phyloP scores from a whole-genome alignment of 2,797 vertebrate species.

The Arremon aurantiirostris region DNA sequence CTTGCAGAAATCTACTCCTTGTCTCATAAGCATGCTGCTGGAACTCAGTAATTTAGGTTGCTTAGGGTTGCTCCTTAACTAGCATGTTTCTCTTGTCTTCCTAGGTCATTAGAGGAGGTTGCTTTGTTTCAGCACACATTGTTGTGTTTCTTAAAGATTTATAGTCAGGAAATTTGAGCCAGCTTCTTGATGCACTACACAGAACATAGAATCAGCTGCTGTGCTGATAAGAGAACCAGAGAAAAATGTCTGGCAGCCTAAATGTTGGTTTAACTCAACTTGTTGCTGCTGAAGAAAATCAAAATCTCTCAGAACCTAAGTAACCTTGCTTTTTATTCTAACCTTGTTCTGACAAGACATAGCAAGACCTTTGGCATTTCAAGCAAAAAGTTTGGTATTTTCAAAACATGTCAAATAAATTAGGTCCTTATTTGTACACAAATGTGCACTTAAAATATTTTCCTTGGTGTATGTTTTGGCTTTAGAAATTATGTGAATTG shows the following conservation, averaged over 20 bases:
- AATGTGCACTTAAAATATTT: background rate
- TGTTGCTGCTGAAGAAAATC: background rate
- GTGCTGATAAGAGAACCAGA: background rate
- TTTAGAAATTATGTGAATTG: background rate
- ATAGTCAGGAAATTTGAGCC: background rate
- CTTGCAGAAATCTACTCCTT: background rate
- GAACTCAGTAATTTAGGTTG: background rate
- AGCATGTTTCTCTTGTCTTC: background rate
- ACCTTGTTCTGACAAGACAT: background rate
- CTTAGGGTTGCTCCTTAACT: background rate
- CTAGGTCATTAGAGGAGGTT: background rate
- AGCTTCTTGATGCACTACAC: background rate
- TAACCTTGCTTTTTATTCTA: background rate
- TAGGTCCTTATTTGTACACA: background rate
- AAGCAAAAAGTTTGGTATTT: background rate
- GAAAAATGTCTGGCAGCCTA: background rate
- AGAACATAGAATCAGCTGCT: background rate
- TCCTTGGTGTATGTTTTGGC: accelerated
- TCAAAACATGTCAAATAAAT: background rate
- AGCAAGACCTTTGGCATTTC: background rate
- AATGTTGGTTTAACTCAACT: background rate
- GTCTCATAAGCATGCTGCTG: background rate
- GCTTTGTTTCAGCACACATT: background rate
- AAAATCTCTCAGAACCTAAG: background rate
- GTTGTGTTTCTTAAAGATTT: background rate